Conservation (phyloP, 2,888 invertebrate species). For the Petrolisthes cinctipes region DNA sequence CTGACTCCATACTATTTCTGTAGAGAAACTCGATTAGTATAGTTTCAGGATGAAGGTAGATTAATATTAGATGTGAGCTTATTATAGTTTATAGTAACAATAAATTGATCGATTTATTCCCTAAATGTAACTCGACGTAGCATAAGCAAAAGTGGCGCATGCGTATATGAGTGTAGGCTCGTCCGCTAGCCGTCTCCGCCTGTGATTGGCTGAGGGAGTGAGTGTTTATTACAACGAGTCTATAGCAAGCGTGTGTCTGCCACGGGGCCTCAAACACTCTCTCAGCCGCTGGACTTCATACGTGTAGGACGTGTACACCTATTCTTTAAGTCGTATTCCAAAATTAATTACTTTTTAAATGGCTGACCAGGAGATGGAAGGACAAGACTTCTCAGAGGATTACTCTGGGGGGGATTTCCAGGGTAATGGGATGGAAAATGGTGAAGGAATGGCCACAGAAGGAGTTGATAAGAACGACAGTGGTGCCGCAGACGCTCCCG, state of each 20-base stretch:
- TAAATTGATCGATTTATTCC: conserved; percentile 37
- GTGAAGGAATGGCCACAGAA: conserved; percentile 42
- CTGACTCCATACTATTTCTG: too few relatives aligned
- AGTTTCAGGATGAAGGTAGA: conserved; percentile 68
- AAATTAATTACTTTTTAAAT: conserved; percentile 26
- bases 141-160: conserved; percentile 13
- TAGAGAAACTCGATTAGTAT: too few relatives aligned
- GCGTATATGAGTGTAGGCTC: conserved; percentile 20
- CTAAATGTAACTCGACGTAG: conserved; percentile 21
- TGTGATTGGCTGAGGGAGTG: conserved; percentile 2
- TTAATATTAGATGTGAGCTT: neutral
- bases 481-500: conserved; percentile 65
- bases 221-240: conserved; percentile 20
- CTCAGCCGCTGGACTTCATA: conserved; percentile 55
- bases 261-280: conserved; percentile 30
- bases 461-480: conserved; percentile 49
- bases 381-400: conserved; percentile 65
- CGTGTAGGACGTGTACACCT: conserved; percentile 47
- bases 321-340: conserved; percentile 27
- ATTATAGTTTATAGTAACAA: neutral
- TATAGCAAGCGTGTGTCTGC: neutral
- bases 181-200: neutral
- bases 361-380: conserved; percentile 65
- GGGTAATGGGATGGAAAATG: conserved; percentile 64
- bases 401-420: conserved; percentile 64